Percentiles rank a stretch among this genome's conserved stretches.
phyloP scores from a whole-genome alignment of 2,888 invertebrate genomes.

The Oscheius myriophilus region DNA sequence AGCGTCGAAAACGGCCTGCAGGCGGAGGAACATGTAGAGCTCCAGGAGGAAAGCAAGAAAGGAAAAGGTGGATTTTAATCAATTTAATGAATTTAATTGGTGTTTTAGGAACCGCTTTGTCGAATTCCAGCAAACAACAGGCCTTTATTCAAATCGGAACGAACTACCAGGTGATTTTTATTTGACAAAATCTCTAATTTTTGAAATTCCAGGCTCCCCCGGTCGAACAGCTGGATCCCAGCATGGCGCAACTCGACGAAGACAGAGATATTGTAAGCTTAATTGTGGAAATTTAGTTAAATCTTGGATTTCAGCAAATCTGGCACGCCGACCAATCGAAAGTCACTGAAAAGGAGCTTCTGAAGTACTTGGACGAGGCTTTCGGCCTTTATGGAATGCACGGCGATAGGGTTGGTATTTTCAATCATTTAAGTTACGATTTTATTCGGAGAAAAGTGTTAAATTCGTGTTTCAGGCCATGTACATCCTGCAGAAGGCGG shows the following conservation, averaged over 20 bases:
- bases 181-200: too few species aligned
- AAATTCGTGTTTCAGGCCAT: conserved; percentile 16
- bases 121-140: conserved; percentile 8
- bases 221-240: background rate
- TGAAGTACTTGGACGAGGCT: conserved; percentile 20
- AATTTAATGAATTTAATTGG: background rate
- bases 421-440: too few species aligned
- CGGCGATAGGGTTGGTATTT: conserved; percentile 11
- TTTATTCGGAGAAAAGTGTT: too few species aligned
- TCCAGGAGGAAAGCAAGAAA: background rate
- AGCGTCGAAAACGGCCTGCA: background rate
- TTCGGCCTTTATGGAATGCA: conserved; percentile 12
- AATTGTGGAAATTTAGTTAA: background rate
- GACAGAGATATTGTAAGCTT: conserved; percentile 11
- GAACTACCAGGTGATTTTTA: too few species aligned
- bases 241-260: background rate
- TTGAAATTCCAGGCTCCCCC: conserved; percentile 11
- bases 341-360: conserved; percentile 3
- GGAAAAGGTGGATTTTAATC: background rate
- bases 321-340: conserved; percentile 1
- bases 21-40: conserved; percentile 4
- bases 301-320: background rate
- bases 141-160: conserved; percentile 5
- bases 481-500: conserved; percentile 14
- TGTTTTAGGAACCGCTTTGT: conserved; percentile 12